A percentile compares a stretch with the other conserved stretches of the same genome.
These are phyloP conservation scores for Erithacus rubecula DNA, from an alignment of 2,797 vertebrate species.

Conservation along the genomic window DNA sequence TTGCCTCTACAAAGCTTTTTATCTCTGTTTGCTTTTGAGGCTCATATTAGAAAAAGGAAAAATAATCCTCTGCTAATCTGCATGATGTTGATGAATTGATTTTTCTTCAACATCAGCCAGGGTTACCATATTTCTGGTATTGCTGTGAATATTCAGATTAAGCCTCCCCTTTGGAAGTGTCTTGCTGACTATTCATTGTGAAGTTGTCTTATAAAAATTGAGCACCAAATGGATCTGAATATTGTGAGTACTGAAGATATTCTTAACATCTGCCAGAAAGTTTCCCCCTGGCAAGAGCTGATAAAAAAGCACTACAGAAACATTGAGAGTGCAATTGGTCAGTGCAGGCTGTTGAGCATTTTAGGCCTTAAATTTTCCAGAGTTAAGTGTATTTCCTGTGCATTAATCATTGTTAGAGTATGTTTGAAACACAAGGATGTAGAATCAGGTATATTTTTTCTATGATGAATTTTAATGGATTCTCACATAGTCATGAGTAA, in stretches of 20 bases:
- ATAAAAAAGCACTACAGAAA: neutral
- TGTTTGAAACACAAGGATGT: neutral
- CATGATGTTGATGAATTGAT: neutral
- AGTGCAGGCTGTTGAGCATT: neutral
- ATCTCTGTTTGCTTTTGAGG: neutral
- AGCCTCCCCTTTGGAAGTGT: neutral
- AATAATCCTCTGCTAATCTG: neutral
- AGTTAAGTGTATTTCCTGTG: neutral
- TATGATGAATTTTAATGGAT: neutral
- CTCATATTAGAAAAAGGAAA: neutral
- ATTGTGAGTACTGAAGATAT: neutral
- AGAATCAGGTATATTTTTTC: neutral
- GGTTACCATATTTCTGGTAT: neutral
- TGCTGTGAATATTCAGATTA: neutral
- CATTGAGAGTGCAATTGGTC: neutral
- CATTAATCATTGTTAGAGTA: neutral
- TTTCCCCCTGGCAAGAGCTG: neutral
- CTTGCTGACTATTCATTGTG: neutral
- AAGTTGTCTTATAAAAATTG: neutral
- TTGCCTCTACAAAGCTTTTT: neutral
- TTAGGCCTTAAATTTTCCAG: conserved; percentile 23
- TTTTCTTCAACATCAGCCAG: neutral
- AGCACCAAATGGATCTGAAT: neutral
- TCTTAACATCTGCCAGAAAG: neutral
- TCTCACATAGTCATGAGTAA: neutral